Evolutionary conservation across 1,140 invertebrate species (phyloP), one percentile per base, ranked within the genome.

Genomic region (Drosophila nannoptera): DNA sequence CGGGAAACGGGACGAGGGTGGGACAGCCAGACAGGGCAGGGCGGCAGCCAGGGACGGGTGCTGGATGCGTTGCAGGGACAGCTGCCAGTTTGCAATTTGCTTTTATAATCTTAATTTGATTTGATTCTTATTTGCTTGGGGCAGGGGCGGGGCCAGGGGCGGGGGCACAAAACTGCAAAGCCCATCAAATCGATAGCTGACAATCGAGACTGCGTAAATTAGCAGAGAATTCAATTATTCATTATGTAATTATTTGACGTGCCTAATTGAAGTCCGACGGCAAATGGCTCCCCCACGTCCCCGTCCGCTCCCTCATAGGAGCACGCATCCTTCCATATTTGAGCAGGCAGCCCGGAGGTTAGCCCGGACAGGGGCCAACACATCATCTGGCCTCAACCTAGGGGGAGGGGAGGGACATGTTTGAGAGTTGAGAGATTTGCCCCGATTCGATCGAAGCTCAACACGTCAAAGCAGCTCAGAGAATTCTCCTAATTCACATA

Each of bases 81-180:
- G 64, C 69, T 73, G 73, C 61, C 80, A 76, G 68, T 80, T 84
- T 84, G 76, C 80, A 76, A 84, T 84, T 83, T 84, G 80, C 80
- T 86, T 84, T 83, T 84, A 83, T 83, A 80, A 83, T 73, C 73
- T 84, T 83, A 84, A 83, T 83, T 83, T 80, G 80, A 83, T 83
- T 83, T 83, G 81, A 65, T 54, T 81, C 55, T 49, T 80, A 72
- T 76, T 83, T 84, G 76, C 22, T 60, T 46, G 45, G 29, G 9
- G 22, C 43, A 12, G 38, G 4, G 60, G 46, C 31, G 7, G 29
- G 7, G 0, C n/a, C 43, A 12, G 38, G 4, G 60, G 46, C 31
- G 7, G 29, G 9, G 29, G 9, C 9, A 0, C 35, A 9, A 59
- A 58, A 16, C 12, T 38, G 14, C 12, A 53, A 31, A 59, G 9